Percentiles rank a stretch among this genome's conserved stretches.
Evolutionary conservation across 2,797 vertebrate species (phyloP).

Genomic region (Oreortyx pictus): DNA sequence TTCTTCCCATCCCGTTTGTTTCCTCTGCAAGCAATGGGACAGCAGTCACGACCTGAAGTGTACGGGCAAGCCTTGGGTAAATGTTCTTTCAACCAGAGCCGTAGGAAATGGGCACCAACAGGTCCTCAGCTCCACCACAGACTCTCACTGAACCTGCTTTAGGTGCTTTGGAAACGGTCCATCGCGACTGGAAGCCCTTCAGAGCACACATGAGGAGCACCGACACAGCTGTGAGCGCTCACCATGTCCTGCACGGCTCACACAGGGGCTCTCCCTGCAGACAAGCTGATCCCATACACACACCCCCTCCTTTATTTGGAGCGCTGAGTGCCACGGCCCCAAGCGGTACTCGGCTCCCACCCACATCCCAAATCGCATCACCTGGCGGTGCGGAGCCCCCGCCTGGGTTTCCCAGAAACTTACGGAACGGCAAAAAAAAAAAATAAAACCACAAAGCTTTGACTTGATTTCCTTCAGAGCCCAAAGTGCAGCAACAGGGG

Average conservation of each 20-base stretch:
- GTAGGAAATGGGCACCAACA: background rate
- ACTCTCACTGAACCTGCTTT: background rate
- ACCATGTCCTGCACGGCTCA: too few species aligned
- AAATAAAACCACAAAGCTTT: background rate
- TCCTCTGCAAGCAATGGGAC: background rate
- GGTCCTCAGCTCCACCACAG: background rate
- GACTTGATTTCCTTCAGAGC: background rate
- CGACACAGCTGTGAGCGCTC: fast-evolving
- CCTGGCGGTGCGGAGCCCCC: background rate
- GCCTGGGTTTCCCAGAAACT: constrained; percentile 22
- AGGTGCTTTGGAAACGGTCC: background rate
- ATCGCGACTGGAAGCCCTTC: background rate
- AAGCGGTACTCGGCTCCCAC: background rate
- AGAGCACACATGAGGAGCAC: background rate
- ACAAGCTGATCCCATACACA: background rate
- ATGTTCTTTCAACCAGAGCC: background rate
- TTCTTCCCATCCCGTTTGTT: background rate
- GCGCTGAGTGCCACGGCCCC: background rate
- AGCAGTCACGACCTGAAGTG: background rate
- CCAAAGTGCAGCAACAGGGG: background rate
- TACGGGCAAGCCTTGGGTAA: background rate
- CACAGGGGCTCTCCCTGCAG: background rate
- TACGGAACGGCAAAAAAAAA: background rate
- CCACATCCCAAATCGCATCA: background rate
- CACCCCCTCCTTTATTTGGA: background rate